These are phyloP conservation scores for Aplysia californica DNA, from an alignment of 1,140 invertebrate species.

Conservation along the genomic window DNA sequence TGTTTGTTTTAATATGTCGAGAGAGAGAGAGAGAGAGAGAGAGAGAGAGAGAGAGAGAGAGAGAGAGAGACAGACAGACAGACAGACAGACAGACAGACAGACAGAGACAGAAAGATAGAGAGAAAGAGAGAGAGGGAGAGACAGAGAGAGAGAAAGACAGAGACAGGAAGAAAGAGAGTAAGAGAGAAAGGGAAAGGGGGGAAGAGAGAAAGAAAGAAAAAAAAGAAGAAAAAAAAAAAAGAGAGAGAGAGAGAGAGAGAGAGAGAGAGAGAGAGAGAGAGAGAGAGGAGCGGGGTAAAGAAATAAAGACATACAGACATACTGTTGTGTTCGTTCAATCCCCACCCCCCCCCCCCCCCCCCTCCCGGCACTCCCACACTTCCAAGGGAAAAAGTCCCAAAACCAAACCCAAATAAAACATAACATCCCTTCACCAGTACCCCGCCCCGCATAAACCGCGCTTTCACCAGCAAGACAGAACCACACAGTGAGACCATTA, in stretches of 20 bases:
- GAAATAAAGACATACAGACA: background rate
- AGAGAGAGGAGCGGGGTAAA: background rate
- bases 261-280: background rate
- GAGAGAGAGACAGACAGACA: background rate
- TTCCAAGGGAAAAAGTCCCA: too few relatives aligned
- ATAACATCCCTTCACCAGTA: too few relatives aligned
- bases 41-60: background rate
- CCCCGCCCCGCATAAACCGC: too few relatives aligned
- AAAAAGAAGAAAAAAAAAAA: background rate
- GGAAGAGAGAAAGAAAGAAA: background rate
- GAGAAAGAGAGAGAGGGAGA: background rate
- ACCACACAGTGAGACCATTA: too few relatives aligned
- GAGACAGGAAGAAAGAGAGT: background rate
- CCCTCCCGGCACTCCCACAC: too few relatives aligned
- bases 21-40: background rate
- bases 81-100: background rate
- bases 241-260: background rate
- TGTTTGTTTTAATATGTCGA: background rate
- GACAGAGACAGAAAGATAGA: too few relatives aligned
- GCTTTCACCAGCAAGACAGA: too few relatives aligned
- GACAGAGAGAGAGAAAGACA: background rate
- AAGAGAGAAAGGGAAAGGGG: background rate
- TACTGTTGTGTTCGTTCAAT: background rate
- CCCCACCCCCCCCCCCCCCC: background rate
- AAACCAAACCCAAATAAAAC: too few relatives aligned